Evolutionary conservation across 2,888 invertebrate species (phyloP).

Genomic region (Thalpophila matura): DNA sequence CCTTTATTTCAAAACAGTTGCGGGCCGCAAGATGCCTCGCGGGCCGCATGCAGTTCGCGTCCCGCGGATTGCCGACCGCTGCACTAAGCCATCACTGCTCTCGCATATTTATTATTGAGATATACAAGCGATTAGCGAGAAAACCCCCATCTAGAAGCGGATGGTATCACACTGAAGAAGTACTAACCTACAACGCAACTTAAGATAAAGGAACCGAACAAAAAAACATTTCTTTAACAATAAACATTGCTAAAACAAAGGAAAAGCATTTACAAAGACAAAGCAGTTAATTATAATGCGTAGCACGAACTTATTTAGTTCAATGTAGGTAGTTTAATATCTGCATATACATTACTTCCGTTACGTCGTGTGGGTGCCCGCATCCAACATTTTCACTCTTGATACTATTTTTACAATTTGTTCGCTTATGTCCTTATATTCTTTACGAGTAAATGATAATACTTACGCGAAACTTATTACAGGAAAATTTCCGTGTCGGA

Average conservation of each 20-base stretch:
- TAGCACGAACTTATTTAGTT: conserved; percentile 76
- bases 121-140: no score
- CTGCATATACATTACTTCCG: conserved; percentile 83
- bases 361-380: conserved; percentile 84
- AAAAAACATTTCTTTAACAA: conserved; percentile 11
- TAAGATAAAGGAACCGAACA: neutral
- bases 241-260: conserved; percentile 43
- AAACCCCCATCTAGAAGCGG: no score
- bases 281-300: conserved; percentile 72
- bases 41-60: no score
- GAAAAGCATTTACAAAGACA: conserved; percentile 51
- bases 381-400: conserved; percentile 79
- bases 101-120: no score
- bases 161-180: no score
- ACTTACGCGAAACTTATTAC: conserved; percentile 12
- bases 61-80: no score
- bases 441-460: conserved; percentile 39
- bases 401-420: conserved; percentile 70
- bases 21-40: no score
- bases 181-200: neutral
- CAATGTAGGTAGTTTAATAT: conserved; percentile 78
- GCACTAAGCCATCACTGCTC: no score
- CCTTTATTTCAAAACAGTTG: no score
- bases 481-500: conserved; percentile 17
- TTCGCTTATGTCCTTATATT: conserved; percentile 46